Evolutionary conservation across 2,888 invertebrate species (phyloP).

Genomic region (Atethmia centrago): DNA sequence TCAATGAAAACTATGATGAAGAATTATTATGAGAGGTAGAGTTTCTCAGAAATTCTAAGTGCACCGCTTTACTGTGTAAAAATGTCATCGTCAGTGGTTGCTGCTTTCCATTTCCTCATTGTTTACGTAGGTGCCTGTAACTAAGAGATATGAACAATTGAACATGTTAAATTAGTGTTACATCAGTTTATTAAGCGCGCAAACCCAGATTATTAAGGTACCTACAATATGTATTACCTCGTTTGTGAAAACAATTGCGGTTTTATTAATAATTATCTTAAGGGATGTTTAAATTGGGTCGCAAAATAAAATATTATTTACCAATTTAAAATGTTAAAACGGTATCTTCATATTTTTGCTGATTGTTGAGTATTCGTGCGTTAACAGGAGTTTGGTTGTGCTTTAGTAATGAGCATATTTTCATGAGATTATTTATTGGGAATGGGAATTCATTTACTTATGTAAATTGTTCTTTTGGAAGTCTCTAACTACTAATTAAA

Average conservation of each 20-base stretch:
- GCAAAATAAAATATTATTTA: slow-evolving; percentile 27
- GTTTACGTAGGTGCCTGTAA: background rate
- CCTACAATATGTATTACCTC: slow-evolving; percentile 37
- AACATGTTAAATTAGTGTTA: slow-evolving; percentile 20
- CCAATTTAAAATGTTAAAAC: slow-evolving; percentile 23
- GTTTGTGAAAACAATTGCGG: slow-evolving; percentile 42
- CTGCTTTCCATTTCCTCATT: background rate
- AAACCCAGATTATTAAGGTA: slow-evolving; percentile 28
- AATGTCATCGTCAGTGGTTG: background rate
- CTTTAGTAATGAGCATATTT: background rate
- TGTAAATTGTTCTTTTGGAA: background rate
- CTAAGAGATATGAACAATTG: slow-evolving; percentile 1
- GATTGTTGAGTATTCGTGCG: background rate
- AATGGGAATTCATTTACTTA: background rate
- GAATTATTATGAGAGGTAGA: background rate
- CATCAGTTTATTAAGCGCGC: slow-evolving; percentile 26
- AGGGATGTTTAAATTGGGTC: slow-evolving; percentile 9
- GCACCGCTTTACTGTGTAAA: background rate
- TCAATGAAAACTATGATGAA: background rate
- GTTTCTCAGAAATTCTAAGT: background rate
- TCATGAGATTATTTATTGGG: background rate
- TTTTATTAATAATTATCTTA: slow-evolving; percentile 39
- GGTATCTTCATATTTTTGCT: background rate
- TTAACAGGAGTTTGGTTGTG: background rate
- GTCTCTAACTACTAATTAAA: no score